These are phyloP conservation scores for Rhimphoctona megacephalus DNA, from an alignment of 2,888 invertebrate species.

Conservation along the genomic window DNA sequence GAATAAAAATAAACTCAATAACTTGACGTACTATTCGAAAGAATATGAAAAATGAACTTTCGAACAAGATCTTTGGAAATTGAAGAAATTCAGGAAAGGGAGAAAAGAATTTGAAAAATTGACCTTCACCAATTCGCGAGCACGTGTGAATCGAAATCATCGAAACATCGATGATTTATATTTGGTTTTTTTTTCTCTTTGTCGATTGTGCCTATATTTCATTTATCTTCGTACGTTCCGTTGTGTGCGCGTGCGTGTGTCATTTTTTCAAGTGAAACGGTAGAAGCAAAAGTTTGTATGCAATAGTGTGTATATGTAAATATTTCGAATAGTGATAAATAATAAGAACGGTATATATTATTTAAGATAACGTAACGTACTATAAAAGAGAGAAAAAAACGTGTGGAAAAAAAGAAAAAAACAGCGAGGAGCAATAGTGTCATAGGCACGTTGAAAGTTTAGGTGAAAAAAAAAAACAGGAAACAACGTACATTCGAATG, in stretches of 20 bases:
- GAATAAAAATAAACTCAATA: background rate
- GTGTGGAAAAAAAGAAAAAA: background rate
- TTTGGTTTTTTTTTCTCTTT: constrained; percentile 33
- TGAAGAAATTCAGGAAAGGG: background rate
- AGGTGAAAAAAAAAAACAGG: background rate
- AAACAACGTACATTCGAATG: background rate
- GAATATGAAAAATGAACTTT: background rate
- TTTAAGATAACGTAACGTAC: constrained; percentile 39
- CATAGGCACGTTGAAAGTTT: constrained; percentile 29
- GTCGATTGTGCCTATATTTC: constrained; percentile 62
- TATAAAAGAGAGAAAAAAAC: constrained; percentile 21
- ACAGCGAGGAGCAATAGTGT: constrained; percentile 20
- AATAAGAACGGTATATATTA: constrained; percentile 10
- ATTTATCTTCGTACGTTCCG: constrained; percentile 55
- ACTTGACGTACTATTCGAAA: background rate
- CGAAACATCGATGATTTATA: constrained; percentile 31
- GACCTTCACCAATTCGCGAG: background rate
- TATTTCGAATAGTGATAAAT: constrained; percentile 46
- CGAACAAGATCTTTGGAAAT: background rate
- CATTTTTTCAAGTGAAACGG: background rate
- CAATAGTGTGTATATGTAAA: constrained; percentile 66
- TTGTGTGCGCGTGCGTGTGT: constrained; percentile 47
- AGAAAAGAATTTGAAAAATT: too few relatives aligned
- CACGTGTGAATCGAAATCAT: too few relatives aligned
- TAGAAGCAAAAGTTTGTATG: constrained; percentile 56